Evolutionary conservation across 2,888 invertebrate genomes (phyloP).

Genomic region (Harpalus rubripes): DNA sequence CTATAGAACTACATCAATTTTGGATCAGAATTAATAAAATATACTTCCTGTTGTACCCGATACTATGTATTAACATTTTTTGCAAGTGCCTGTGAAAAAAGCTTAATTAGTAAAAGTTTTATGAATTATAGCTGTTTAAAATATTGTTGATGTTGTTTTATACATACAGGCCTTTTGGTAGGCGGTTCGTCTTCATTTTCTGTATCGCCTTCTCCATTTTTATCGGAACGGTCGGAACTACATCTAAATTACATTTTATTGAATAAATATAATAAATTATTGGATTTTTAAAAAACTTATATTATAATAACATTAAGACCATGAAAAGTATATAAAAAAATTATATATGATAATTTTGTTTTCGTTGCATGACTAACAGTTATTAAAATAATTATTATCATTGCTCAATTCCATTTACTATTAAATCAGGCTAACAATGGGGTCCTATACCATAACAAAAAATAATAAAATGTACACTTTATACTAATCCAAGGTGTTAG

Average conservation of each 20-base stretch:
- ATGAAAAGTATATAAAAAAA: too few relatives aligned
- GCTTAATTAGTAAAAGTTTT: not conserved
- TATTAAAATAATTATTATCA: too few relatives aligned
- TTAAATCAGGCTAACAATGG: too few relatives aligned
- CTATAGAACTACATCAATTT: not conserved
- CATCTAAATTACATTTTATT: not conserved
- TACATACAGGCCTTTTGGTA: conserved; percentile 29
- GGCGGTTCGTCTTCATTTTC: conserved; percentile 40
- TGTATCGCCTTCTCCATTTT: conserved; percentile 14
- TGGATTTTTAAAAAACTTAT: too few relatives aligned
- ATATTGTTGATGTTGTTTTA: not conserved
- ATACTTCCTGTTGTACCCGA: not conserved
- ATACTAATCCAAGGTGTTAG: too few relatives aligned
- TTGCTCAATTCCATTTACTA: too few relatives aligned
- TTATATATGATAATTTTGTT: too few relatives aligned
- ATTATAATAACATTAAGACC: too few relatives aligned
- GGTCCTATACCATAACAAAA: too few relatives aligned
- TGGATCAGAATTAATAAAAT: not conserved
- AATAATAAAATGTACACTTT: too few relatives aligned
- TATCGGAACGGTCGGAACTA: not conserved
- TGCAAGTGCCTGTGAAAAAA: not conserved
- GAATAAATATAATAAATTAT: not conserved
- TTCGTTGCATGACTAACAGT: too few relatives aligned
- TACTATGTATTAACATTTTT: not conserved
- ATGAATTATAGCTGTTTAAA: not conserved